A percentile compares a stretch with the other conserved stretches of the same genome.
Conservation (phyloP, 2,113 vertebrate species). For the Thamnophis sirtalis region DNA sequence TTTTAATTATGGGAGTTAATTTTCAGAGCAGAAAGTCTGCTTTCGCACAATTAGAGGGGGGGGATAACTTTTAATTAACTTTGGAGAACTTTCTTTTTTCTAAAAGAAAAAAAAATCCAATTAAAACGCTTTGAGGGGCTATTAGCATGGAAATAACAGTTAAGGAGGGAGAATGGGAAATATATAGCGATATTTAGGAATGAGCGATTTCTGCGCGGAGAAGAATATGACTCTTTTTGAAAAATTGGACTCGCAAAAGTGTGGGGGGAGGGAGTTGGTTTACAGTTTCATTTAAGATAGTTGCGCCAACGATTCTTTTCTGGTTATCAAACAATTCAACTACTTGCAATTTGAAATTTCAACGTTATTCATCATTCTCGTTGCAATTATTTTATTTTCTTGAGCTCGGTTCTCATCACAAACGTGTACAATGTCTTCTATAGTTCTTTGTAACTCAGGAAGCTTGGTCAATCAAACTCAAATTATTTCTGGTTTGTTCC, state of each 20-base stretch:
- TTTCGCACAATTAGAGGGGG: conserved; percentile 68
- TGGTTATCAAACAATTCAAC: not conserved
- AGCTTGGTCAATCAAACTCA: not conserved
- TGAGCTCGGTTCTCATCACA: not conserved
- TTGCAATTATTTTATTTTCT: not conserved
- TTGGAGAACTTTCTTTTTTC: conserved; percentile 69
- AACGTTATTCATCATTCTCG: not conserved
- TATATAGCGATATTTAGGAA: conserved; percentile 25
- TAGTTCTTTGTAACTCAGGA: not conserved
- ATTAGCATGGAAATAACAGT: conserved; percentile 64
- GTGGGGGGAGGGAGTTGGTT: not conserved
- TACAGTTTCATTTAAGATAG: not conserved
- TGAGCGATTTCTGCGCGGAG: not conserved
- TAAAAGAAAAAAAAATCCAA: conserved; percentile 63
- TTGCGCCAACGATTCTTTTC: too few relatives aligned
- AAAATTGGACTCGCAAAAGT: not conserved
- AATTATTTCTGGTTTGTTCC: not conserved
- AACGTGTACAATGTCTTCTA: not conserved
- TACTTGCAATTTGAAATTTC: not conserved
- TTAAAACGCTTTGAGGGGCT: conserved; percentile 69
- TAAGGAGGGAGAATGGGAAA: conserved; percentile 32
- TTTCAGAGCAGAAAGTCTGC: conserved; percentile 70
- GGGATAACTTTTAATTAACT: conserved; percentile 77
- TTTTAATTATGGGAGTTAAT: conserved; percentile 77
- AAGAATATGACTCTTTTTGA: not conserved